Evolutionary conservation across 1,140 invertebrate genomes (phyloP).

Genomic region (Zaprionus gabonicus): DNA sequence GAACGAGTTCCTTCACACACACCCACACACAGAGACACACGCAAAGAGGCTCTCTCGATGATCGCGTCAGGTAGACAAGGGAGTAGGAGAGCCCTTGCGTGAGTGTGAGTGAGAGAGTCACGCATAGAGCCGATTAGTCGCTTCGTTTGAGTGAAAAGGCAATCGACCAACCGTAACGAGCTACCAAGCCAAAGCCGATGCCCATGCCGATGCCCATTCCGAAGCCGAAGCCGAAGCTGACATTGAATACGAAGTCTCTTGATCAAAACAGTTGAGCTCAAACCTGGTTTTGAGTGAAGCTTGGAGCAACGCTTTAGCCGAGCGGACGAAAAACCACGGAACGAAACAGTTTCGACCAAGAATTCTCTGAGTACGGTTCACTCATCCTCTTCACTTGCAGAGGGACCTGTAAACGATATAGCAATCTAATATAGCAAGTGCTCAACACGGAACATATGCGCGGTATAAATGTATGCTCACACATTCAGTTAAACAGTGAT

Average conservation of each 20-base stretch:
- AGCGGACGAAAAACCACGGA: slow-evolving; percentile 54
- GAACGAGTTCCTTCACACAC: slow-evolving; percentile 3
- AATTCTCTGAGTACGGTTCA: slow-evolving; percentile 76
- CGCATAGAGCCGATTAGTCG: slow-evolving; percentile 59
- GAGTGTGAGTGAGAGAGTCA: neutral
- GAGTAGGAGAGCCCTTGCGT: slow-evolving; percentile 23
- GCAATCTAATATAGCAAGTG: slow-evolving; percentile 46
- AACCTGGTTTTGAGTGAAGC: slow-evolving; percentile 21
- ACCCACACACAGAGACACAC: slow-evolving; percentile 1
- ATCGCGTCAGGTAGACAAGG: slow-evolving; percentile 24
- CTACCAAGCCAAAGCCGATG: neutral
- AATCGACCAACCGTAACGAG: slow-evolving; percentile 75
- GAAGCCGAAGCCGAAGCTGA: neutral
- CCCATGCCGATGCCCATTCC: neutral
- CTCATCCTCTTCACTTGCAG: slow-evolving; percentile 58
- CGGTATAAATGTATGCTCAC: neutral
- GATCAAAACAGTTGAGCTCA: neutral
- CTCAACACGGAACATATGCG: neutral
- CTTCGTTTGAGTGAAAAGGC: slow-evolving; percentile 56
- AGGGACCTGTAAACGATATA: slow-evolving; percentile 13
- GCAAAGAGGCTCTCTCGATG: slow-evolving; percentile 23
- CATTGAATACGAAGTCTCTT: slow-evolving; percentile 1
- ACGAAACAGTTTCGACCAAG: slow-evolving; percentile 76
- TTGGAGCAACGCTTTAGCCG: slow-evolving; percentile 57
- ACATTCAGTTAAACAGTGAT: neutral